Conservation (phyloP, 2,113 vertebrate species). For the Fregata magnificens region DNA sequence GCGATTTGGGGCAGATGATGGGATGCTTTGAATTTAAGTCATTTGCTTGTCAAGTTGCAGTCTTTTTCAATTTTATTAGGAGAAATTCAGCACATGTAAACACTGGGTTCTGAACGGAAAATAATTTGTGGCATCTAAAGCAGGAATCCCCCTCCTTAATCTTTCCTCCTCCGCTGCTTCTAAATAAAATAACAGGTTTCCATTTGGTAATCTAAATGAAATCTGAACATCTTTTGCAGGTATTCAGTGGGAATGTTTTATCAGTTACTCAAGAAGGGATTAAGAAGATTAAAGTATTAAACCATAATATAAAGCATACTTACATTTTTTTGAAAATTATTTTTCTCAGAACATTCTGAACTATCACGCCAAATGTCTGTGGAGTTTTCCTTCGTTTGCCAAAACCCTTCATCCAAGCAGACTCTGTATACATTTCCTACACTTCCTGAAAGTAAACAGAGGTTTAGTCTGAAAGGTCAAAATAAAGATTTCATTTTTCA, state of each 20-base stretch:
- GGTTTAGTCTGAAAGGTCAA: constrained; percentile 63
- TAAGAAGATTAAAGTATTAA: constrained; percentile 28
- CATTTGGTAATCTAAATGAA: not conserved
- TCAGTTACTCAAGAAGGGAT: not conserved
- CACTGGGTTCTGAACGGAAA: not conserved
- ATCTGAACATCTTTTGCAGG: not conserved
- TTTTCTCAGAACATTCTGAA: constrained; percentile 82
- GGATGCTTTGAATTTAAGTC: not conserved
- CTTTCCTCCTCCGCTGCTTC: not conserved
- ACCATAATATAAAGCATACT: constrained; percentile 36
- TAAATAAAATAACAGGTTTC: not conserved
- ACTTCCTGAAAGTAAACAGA: constrained; percentile 81
- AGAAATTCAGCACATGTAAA: not conserved
- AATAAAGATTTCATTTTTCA: constrained; percentile 13
- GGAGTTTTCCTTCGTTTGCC: constrained; percentile 83
- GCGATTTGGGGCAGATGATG: not conserved
- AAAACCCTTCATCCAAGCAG: constrained; percentile 84
- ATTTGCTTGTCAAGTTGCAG: not conserved
- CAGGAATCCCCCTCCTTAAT: not conserved
- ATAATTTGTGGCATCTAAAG: not conserved
- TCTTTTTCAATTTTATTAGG: not conserved
- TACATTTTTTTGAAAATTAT: constrained; percentile 79
- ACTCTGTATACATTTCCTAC: constrained; percentile 81
- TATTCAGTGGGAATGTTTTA: not conserved
- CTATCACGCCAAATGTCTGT: constrained; percentile 84